phyloP scores from a whole-genome alignment of 2,888 invertebrate genomes.

The Tachina grossa region DNA sequence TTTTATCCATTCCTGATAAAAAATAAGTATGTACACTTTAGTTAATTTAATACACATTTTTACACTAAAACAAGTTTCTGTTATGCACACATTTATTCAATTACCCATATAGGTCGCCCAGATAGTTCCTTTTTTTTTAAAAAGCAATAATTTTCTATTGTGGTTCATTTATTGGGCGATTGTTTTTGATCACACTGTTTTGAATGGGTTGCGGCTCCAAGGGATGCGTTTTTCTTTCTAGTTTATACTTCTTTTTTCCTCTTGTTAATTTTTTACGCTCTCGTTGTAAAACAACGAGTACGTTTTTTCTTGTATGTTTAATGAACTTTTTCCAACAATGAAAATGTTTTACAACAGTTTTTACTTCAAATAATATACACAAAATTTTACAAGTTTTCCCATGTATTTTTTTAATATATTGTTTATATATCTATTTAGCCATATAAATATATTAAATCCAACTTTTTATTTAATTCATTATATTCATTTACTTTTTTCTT shows the following conservation, averaged over 20 bases:
- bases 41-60: neutral
- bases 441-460: neutral
- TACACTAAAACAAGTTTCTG: too few relatives aligned
- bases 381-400: neutral
- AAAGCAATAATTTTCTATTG: slow-evolving; percentile 45
- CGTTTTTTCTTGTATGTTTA: slow-evolving; percentile 47
- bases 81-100: neutral
- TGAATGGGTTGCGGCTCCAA: slow-evolving; percentile 52
- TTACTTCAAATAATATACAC: slow-evolving; percentile 18
- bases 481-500: slow-evolving; percentile 52
- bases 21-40: neutral
- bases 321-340: slow-evolving; percentile 59
- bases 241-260: slow-evolving; percentile 58
- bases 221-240: slow-evolving; percentile 60
- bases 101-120: slow-evolving; percentile 51
- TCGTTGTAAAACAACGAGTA: slow-evolving; percentile 62
- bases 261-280: slow-evolving; percentile 46
- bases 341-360: slow-evolving; percentile 50
- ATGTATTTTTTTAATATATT: neutral
- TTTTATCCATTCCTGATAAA: slow-evolving; percentile 8
- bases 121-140: neutral
- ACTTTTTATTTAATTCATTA: slow-evolving; percentile 7
- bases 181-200: slow-evolving; percentile 35
- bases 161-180: slow-evolving; percentile 44
- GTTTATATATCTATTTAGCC: neutral